Evolutionary conservation across 2,113 vertebrate genomes (phyloP).

Genomic region (Pongo abelii): DNA sequence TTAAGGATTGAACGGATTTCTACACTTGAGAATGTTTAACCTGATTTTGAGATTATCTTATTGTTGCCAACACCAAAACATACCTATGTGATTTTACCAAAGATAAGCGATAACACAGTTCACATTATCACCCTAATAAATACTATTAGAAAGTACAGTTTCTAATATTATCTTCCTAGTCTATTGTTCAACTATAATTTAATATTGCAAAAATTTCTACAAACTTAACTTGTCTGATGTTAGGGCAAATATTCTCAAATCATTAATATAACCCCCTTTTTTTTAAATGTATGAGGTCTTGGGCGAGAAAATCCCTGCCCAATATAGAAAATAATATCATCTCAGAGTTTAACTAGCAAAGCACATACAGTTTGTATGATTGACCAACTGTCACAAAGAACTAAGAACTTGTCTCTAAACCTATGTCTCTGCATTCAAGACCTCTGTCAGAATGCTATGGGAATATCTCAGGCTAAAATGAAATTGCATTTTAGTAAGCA

Average conservation of each 20-base stretch:
- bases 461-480: neutral
- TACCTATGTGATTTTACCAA: neutral
- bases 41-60: neutral
- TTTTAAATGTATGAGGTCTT: neutral
- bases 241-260: neutral
- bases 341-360: neutral
- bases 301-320: neutral
- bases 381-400: neutral
- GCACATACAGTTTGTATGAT: neutral
- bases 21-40: neutral
- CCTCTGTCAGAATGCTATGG: neutral
- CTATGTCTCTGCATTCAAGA: neutral
- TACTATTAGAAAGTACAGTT: neutral
- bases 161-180: neutral
- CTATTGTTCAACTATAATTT: neutral
- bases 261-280: neutral
- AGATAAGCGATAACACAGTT: neutral
- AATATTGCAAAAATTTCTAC: neutral
- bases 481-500: neutral
- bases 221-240: neutral
- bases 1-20: neutral
- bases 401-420: neutral
- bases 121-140: neutral
- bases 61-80: neutral
- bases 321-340: neutral